Conservation (phyloP, 2,797 vertebrate genomes). For the Neoniphon sammara region DNA sequence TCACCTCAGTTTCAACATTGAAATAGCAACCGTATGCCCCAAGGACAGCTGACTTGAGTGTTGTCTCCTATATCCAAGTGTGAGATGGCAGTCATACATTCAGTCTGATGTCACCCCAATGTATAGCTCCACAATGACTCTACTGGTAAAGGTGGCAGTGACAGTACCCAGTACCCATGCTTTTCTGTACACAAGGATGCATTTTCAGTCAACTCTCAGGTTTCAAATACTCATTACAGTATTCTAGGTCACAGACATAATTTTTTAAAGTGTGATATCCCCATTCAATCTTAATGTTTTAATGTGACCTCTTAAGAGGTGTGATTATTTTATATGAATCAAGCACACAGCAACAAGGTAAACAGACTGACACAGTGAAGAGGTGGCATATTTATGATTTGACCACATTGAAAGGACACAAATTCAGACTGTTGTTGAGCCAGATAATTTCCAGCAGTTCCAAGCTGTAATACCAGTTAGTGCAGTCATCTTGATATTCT, state of each 20-base stretch:
- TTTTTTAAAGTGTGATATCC: background rate
- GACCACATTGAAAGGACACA: background rate
- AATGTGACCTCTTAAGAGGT: background rate
- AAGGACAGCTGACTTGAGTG: background rate
- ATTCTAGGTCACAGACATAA: background rate
- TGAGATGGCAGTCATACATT: background rate
- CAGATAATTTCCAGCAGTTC: background rate
- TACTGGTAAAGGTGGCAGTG: background rate
- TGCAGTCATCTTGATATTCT: too few relatives aligned
- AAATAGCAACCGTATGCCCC: background rate
- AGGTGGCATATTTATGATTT: background rate
- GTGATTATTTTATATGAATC: conserved; percentile 5
- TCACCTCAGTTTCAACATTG: background rate
- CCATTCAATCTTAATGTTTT: conserved; percentile 17
- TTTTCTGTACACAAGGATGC: background rate
- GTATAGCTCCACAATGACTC: background rate
- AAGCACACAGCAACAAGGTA: background rate
- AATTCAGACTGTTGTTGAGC: background rate
- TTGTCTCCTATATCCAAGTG: background rate
- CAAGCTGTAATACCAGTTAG: background rate
- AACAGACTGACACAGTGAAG: background rate
- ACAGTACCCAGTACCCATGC: background rate
- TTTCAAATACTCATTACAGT: conserved; percentile 7
- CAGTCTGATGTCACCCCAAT: background rate
- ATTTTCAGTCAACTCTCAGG: background rate